Evolutionary conservation across 2,888 invertebrate species (phyloP).

Genomic region (Hololepta plana): DNA sequence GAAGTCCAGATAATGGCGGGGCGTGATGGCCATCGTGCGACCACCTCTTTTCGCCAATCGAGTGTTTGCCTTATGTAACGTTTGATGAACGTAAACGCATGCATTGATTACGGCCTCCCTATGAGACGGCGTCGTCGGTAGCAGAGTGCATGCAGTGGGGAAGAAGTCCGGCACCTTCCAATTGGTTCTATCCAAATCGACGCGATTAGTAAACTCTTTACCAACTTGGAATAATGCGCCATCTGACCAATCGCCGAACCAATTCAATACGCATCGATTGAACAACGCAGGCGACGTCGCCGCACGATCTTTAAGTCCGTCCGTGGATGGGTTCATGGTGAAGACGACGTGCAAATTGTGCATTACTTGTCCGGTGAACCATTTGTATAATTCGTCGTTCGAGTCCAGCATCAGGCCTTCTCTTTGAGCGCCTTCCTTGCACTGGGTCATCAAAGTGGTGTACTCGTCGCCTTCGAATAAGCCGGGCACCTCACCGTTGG

Average conservation of each 20-base stretch:
- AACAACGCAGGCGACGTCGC: conserved; percentile 98
- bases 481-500: conserved; percentile 96
- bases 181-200: conserved; percentile 77
- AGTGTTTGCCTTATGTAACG: conserved; percentile 86
- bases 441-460: conserved; percentile 98
- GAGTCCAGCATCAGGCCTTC: conserved; percentile 98
- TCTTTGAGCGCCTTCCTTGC: conserved; percentile 95
- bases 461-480: conserved; percentile 95
- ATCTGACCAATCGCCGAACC: conserved; percentile 99
- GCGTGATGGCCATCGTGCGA: conserved; percentile 94
- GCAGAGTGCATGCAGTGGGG: conserved; percentile 68
- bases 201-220: conserved; percentile 86
- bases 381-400: conserved; percentile 96
- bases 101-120: conserved; percentile 97
- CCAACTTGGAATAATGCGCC: conserved; percentile 89
- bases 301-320: conserved; percentile 94
- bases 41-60: conserved; percentile 81
- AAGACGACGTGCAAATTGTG: conserved; percentile 98
- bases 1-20: conserved; percentile 94
- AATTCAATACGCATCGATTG: conserved; percentile 97
- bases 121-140: conserved; percentile 59
- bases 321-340: conserved; percentile 99
- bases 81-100: conserved; percentile 95
- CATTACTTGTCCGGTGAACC: conserved; percentile 99
- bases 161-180: conserved; percentile 83